Conservation (phyloP, 2,888 invertebrate species). For the Melinaea marsaeus region DNA sequence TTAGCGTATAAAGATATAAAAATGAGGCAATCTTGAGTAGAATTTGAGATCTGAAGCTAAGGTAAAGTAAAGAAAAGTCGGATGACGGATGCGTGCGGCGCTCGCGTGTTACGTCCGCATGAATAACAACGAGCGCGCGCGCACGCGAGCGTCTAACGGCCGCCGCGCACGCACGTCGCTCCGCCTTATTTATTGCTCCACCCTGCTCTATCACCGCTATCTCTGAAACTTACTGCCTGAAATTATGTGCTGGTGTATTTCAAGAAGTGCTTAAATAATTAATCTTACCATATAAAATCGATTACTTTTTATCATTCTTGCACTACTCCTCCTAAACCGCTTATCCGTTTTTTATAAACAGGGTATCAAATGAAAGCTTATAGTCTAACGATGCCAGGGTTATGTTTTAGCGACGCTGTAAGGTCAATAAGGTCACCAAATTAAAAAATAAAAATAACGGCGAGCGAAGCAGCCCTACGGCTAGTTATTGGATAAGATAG, state of each 20-base stretch:
- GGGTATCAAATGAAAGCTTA: too few species aligned
- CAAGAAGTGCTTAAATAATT: background rate
- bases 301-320: too few species aligned
- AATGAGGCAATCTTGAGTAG: background rate
- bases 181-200: conserved; percentile 44
- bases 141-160: conserved; percentile 71
- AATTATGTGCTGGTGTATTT: conserved; percentile 9
- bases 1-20: background rate
- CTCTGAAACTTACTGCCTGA: conserved; percentile 32
- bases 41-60: conserved; percentile 19
- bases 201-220: conserved; percentile 41
- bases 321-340: too few species aligned
- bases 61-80: conserved; percentile 23
- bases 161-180: conserved; percentile 53
- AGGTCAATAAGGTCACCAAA: too few species aligned
- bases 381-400: too few species aligned
- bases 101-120: conserved; percentile 65
- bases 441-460: too few species aligned
- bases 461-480: too few species aligned
- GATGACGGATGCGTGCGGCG: conserved; percentile 37
- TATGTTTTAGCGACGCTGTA: too few species aligned
- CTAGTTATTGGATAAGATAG: too few species aligned
- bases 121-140: conserved; percentile 76
- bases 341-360: too few species aligned
- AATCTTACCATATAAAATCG: too few species aligned